Evolutionary conservation across 2,888 invertebrate species (phyloP), one percentile per base, ranked within the genome.

Genomic region (Tachina lurida): DNA sequence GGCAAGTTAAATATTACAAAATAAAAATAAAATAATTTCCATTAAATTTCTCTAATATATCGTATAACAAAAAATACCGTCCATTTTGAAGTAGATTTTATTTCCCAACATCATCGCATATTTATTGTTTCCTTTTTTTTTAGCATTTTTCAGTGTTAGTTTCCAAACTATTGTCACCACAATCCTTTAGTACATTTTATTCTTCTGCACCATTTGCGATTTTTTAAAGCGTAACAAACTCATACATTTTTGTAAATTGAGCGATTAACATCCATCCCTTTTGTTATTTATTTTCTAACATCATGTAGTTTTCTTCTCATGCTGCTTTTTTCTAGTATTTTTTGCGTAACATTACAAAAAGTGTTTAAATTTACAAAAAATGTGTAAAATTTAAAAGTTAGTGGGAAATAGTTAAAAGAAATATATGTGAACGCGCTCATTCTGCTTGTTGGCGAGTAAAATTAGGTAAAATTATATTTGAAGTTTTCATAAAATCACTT

Each of bases 261-360:
- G 89, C 91, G 90, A 91, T 91, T 90, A 91, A 90, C 91, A 91
- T 90, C 90, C 77, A 91, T 90, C 90, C 83, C 91, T 89, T 90
- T 87, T 86, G 84, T 80, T 43, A 49, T 81, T 41, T 78, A 65
- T 43, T 74, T 45, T 71, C 73, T 49, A 79, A 49, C 65, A 82
- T 73, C 65, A 68, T 81, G 43, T 60, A 62, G 67, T 83, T 75
- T 75, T 83, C 54, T 17, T 56, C 49, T 22, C 12, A 19, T 45
- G 2, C 56, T 31, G 13, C 1, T 45, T 56, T 82, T 45, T 49
- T 62, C 9, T 45, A 31, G 39, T 56, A 43, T 31, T 62, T 78
- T 71, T 63, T 43, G 17, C 15, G 0, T 31, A 15, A 4, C 31
- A 12, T n/a, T 56, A 62, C 10, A 43, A 22, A 47, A 15, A 65